Conservation (phyloP, 2,113 vertebrate genomes). For the Vimba vimba region DNA sequence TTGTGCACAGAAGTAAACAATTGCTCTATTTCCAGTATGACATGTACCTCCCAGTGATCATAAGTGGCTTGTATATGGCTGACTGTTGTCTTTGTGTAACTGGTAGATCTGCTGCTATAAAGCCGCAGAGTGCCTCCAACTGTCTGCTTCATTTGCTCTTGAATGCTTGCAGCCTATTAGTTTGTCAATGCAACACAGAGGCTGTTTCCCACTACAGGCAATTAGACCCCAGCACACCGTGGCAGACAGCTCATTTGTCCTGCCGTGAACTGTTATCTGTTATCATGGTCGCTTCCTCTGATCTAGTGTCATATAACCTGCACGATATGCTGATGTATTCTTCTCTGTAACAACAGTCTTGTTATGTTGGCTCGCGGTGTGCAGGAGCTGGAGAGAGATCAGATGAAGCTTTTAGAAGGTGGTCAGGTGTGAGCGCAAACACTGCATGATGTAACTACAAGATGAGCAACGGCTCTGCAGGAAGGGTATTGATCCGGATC, state of each 20-base stretch:
- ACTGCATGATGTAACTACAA: conserved; percentile 20
- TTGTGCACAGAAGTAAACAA: neutral
- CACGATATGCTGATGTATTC: conserved; percentile 27
- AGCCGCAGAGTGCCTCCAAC: neutral
- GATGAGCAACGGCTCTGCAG: conserved; percentile 12
- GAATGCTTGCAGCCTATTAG: conserved; percentile 4
- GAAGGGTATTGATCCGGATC: conserved; percentile 4
- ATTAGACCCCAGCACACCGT: neutral
- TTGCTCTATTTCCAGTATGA: neutral
- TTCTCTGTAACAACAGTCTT: conserved; percentile 19
- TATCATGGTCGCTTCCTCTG: conserved; percentile 15
- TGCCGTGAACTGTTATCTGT: conserved; percentile 22
- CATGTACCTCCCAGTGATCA: neutral
- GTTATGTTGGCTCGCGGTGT: neutral
- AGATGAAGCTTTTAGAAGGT: conserved; percentile 12
- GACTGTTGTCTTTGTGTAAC: neutral
- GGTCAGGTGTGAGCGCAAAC: conserved; percentile 12
- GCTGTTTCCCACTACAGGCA: conserved; percentile 9
- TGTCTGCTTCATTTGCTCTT: neutral
- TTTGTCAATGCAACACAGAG: conserved; percentile 26
- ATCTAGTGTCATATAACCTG: conserved; percentile 15
- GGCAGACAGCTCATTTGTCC: conserved; percentile 35
- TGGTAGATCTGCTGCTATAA: neutral
- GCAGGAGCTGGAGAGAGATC: neutral
- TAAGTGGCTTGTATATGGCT: neutral